Base-by-base conservation (phyloP, 2,888 invertebrate species). In the Antheraea yamamai region DNA sequence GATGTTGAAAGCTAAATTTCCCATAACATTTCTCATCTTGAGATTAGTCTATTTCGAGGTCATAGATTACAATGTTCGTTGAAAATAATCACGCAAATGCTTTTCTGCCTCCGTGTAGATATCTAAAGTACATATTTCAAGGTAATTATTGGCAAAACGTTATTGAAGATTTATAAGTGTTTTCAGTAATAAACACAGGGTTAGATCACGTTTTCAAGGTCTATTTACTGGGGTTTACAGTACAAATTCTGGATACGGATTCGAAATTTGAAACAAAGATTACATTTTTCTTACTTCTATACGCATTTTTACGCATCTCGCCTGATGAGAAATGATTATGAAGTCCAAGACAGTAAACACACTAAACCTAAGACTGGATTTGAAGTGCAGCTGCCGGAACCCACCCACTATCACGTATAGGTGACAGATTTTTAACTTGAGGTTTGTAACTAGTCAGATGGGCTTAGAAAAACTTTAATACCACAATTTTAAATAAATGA, bases 81-180 rank as follows among this genome's bases (percentile, higher is more conserved):
- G 39, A 39, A 70, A 70, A 39, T 39, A 70, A n/a, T n/a, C 35
- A 20, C 39, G 10, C 39, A n/a, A 20, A 39, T 14, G 10, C 66
- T 18, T 68, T 30, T 68, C 30, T 35, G 66, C 4, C 23, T 70
- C n/a, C 10, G 39, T 20, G 35, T 68, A 35, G 18, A 39, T 68
- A 68, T 68, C 68, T 68, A 35, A 68, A 68, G 20, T 39, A 39
- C 35, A 39, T 70, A 70, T 70, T 70, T 70, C 70, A 70, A 39
- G 39, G 70, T 70, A 70, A 70, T 70, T 70, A 70, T 70, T 70
- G 70, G 39, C 70, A 39, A 70, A 70, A 70, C 70, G 10, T 20
- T 70, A n/a, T 39, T 39, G 70, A 70, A 70, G 70, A 70, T 70
- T 39, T 70, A 70, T 70, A 70, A 70, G n/a, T 70, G 70, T 39